Percentiles rank a stretch among this genome's conserved stretches.
Conservation (phyloP, 2,113 vertebrate species). For the Meles meles region DNA sequence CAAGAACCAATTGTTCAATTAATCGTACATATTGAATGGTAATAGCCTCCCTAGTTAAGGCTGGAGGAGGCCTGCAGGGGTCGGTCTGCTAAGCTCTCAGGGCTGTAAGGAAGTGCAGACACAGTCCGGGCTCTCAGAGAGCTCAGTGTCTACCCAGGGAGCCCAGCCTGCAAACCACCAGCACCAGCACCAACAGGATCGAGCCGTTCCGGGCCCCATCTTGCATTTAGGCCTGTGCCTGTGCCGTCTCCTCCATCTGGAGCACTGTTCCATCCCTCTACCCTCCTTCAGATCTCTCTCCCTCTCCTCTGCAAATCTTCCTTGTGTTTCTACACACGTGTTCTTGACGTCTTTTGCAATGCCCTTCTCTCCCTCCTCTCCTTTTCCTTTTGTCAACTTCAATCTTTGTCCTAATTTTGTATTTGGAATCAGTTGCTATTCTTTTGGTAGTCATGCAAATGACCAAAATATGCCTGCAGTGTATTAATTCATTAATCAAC, state of each 20-base stretch:
- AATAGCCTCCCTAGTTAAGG: not conserved
- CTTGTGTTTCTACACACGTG: not conserved
- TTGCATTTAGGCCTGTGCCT: not conserved
- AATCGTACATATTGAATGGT: not conserved
- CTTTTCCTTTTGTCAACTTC: not conserved
- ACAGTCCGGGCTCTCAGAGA: too few species aligned
- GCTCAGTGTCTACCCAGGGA: not conserved
- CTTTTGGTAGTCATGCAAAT: not conserved
- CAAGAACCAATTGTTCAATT: not conserved
- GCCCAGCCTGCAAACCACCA: not conserved
- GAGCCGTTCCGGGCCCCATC: fast-evolving
- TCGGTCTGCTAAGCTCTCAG: not conserved
- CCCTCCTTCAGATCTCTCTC: not conserved
- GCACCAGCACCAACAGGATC: not conserved
- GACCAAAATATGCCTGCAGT: not conserved
- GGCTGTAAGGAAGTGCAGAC: not conserved
- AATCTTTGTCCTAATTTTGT: not conserved
- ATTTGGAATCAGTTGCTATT: not conserved
- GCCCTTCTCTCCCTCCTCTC: not conserved
- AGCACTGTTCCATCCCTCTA: not conserved
- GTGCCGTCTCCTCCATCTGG: not conserved
- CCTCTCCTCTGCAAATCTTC: too few species aligned
- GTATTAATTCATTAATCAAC: not conserved
- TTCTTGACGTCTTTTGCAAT: not conserved
- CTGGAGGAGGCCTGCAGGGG: not conserved